Evolutionary conservation across 2,113 vertebrate species (phyloP).

Genomic region (Sceloporus tristichus): DNA sequence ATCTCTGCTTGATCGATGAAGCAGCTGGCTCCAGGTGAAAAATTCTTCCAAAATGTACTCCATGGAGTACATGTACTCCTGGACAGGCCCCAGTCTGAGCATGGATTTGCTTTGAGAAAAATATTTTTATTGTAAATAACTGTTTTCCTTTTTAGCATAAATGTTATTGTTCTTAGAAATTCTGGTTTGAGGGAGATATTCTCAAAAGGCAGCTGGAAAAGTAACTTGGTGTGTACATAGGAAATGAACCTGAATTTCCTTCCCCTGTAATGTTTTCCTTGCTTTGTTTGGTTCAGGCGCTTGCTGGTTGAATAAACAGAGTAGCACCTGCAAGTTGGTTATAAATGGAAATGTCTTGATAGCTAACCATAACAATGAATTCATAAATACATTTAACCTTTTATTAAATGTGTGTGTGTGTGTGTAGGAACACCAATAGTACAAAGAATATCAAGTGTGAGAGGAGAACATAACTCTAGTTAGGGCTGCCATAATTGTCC

Average conservation of each 20-base stretch:
- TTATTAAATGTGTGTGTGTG: conserved; percentile 31
- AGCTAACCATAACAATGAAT: conserved; percentile 63
- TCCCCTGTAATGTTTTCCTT: conserved; percentile 73
- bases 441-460: not conserved
- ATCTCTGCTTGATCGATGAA: no score
- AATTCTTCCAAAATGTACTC: no score
- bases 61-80: no score
- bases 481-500: no score
- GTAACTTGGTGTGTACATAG: not conserved
- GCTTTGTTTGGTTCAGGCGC: conserved; percentile 69
- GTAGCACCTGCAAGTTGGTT: conserved; percentile 70
- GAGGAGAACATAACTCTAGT: not conserved
- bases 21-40: no score
- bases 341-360: conserved; percentile 55
- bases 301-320: conserved; percentile 69
- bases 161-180: not conserved
- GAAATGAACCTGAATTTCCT: conserved; percentile 68
- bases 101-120: not conserved
- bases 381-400: conserved; percentile 41
- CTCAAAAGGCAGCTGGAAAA: conserved; percentile 36
- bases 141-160: conserved; percentile 1
- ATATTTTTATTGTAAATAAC: not conserved
- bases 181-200: not conserved
- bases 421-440: not conserved
- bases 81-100: not conserved